Evolutionary conservation across 2,888 invertebrate genomes (phyloP), one percentile per base, ranked within the genome.

Genomic region (Aporophyla nigra): DNA sequence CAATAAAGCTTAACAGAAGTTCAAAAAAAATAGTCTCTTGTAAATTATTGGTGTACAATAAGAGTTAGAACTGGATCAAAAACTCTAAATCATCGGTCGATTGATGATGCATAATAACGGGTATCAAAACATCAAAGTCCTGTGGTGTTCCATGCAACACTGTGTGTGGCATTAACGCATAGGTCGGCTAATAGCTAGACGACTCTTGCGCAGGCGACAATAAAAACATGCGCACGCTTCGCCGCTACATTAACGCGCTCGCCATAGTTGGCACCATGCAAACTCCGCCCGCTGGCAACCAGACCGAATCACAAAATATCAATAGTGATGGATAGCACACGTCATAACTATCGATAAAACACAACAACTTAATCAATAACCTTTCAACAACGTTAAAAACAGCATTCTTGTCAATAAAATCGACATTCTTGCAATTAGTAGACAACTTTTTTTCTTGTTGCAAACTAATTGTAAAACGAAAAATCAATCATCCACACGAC

Each of bases 221-320:
- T 95, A 95, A 95, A 94, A 93, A 94, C 91, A 93, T 93, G 92
- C 92, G 88, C 89, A 88, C 91, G 92, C 92, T 93, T 89, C 87
- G 93, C 90, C 91, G 94, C 89, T 95, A 95, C 95, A 96, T 96
- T 96, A 96, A 92, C 96, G 96, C 94, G 95, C 95, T 93, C 95
- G 94, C 95, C 96, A 96, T 96, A 95, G 93, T 96, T 96, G 96
- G 96, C 96, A 96, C 93, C 92, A 88, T 90, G 87, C 90, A 91
- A 90, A 90, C 95, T 91, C 94, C 95, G 93, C 95, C 95, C 89
- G 92, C 92, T 95, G 95, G 94, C 95, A 94, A 89, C 88, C 83
- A 85, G 86, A 86, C 83, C 89, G 89, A 90, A 91, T 89, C 92
- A 91, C 90, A 86, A 90, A 92, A 90, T 91, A 92, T 92, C 92